A percentile compares a stretch with the other conserved stretches of the same genome.
Conservation (phyloP, 1,140 invertebrate genomes). For the Lepidurus apus region DNA sequence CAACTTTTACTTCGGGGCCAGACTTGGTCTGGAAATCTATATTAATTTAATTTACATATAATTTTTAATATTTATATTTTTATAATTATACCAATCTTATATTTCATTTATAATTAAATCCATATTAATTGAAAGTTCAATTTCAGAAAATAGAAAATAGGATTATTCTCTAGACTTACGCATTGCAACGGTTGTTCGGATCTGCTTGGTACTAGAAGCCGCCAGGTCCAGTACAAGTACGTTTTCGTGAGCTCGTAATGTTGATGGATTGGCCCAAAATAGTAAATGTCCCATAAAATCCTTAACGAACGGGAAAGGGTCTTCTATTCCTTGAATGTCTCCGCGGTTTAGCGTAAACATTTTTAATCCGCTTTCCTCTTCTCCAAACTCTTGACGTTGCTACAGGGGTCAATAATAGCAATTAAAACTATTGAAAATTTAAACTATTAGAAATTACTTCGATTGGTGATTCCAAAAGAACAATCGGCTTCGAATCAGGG, state of each 20-base stretch:
- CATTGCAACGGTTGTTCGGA: slow-evolving; percentile 26
- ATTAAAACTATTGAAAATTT: not conserved
- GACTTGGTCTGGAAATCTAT: not conserved
- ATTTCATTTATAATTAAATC: not conserved
- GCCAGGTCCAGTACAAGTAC: slow-evolving; percentile 30
- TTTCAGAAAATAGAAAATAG: not conserved
- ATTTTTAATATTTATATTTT: not conserved
- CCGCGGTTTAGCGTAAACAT: slow-evolving; percentile 23
- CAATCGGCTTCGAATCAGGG: slow-evolving; percentile 29
- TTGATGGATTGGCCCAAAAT: slow-evolving; percentile 17
- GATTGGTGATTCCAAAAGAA: not conserved
- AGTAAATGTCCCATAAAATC: slow-evolving; percentile 23
- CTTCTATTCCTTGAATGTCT: not conserved
- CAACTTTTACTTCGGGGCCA: not conserved
- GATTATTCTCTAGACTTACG: slow-evolving; percentile 20
- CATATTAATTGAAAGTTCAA: not conserved
- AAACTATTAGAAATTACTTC: not conserved
- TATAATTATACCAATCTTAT: not conserved
- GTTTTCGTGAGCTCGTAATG: slow-evolving; percentile 9
- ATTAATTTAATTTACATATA: not conserved
- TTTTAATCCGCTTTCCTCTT: slow-evolving; percentile 24
- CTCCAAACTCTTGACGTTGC: slow-evolving; percentile 6
- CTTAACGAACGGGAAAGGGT: slow-evolving; percentile 26
- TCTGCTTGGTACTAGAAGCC: slow-evolving; percentile 32
- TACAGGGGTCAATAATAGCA: not conserved